Evolutionary conservation across 2,113 vertebrate species (phyloP).

Genomic region (Fregetta grallaria): DNA sequence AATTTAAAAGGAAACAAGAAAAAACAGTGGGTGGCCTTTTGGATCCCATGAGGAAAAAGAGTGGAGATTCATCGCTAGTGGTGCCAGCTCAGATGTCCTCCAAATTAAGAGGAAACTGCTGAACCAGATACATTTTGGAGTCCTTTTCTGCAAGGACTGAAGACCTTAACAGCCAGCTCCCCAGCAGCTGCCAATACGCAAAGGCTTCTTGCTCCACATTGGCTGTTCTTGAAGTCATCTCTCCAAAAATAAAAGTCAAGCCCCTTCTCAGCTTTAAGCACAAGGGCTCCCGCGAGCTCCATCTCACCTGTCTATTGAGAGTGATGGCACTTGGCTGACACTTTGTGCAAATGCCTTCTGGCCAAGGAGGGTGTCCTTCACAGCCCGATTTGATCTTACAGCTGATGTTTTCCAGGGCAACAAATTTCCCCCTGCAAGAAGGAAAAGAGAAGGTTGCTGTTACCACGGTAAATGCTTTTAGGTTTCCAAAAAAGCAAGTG

Average conservation of each 20-base stretch:
- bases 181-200: not conserved
- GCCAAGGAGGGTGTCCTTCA: constrained; percentile 96
- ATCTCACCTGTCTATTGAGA: constrained; percentile 92
- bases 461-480: not conserved
- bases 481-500: not conserved
- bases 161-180: not conserved
- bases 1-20: not conserved
- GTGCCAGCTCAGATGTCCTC: not conserved
- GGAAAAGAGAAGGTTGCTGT: not conserved
- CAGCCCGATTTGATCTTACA: constrained; percentile 98
- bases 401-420: constrained; percentile 98
- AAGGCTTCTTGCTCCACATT: not conserved
- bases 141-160: not conserved
- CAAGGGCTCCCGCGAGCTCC: not conserved
- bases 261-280: not conserved
- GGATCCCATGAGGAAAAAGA: not conserved
- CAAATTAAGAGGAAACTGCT: not conserved
- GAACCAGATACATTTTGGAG: not conserved
- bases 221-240: not conserved
- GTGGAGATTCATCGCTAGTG: not conserved
- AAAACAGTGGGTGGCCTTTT: not conserved
- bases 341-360: constrained; percentile 98
- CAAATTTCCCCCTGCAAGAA: constrained; percentile 90
- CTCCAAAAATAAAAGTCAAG: not conserved
- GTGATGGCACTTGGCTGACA: constrained; percentile 98